A percentile compares a stretch with the other conserved stretches of the same genome.
phyloP scores from a whole-genome alignment of 2,888 invertebrate genomes.

The Tiliacea citrago region DNA sequence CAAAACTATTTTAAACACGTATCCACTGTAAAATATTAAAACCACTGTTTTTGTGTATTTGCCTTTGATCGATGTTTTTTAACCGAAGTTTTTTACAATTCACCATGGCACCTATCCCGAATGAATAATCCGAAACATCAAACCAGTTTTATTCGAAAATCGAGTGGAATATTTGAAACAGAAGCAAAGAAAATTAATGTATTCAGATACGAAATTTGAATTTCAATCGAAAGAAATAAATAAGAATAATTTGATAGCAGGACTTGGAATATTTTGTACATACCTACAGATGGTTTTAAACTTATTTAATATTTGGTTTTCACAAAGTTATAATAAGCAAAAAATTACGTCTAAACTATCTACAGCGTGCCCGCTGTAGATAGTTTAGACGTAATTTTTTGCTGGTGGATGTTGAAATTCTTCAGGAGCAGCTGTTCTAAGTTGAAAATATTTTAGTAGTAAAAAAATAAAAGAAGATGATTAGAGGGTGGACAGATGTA shows the following conservation, averaged over 20 bases:
- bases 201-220: constrained; percentile 58
- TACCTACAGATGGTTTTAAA: background rate
- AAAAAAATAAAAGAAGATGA: background rate
- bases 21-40: background rate
- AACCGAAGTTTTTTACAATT: constrained; percentile 19
- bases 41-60: background rate
- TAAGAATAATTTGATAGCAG: constrained; percentile 38
- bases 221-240: constrained; percentile 54
- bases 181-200: constrained; percentile 46
- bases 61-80: constrained; percentile 14
- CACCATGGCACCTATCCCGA: background rate
- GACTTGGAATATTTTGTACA: background rate
- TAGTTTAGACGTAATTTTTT: no score
- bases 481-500: background rate
- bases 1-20: background rate
- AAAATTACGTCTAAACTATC: no score
- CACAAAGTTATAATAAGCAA: no score
- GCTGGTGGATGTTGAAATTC: no score
- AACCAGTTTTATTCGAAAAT: constrained; percentile 31
- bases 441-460: no score
- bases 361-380: no score
- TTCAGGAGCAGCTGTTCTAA: no score
- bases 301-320: background rate
- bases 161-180: constrained; percentile 29
- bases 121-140: constrained; percentile 10